Evolutionary conservation across 1,140 invertebrate genomes (phyloP).

Genomic region (Belonocnema kinseyi): DNA sequence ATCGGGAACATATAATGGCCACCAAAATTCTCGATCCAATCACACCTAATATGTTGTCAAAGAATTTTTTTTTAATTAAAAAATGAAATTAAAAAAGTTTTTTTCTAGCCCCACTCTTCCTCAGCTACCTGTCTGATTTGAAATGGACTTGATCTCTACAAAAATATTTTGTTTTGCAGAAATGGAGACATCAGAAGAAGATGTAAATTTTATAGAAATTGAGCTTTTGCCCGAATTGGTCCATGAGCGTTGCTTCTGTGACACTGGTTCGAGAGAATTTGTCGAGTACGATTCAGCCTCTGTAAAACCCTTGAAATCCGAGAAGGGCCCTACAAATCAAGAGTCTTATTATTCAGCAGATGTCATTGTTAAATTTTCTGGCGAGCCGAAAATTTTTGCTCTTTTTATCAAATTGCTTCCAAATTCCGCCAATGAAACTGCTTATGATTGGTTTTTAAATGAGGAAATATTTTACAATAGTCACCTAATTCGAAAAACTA

Average conservation of each 20-base stretch:
- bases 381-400: slow-evolving; percentile 51
- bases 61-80: too few relatives aligned
- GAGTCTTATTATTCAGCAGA: slow-evolving; percentile 40
- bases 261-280: slow-evolving; percentile 67
- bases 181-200: slow-evolving; percentile 39
- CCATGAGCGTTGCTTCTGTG: slow-evolving; percentile 66
- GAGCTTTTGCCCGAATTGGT: slow-evolving; percentile 68
- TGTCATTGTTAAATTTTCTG: slow-evolving; percentile 63
- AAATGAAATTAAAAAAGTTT: too few relatives aligned
- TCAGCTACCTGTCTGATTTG: too few relatives aligned
- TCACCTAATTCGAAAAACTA: slow-evolving; percentile 55
- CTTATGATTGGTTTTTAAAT: slow-evolving; percentile 58
- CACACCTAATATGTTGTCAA: too few relatives aligned
- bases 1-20: too few relatives aligned
- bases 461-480: slow-evolving; percentile 70
- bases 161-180: neutral
- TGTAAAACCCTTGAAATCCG: slow-evolving; percentile 28
- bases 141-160: too few relatives aligned
- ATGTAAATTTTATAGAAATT: slow-evolving; percentile 58
- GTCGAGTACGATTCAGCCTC: slow-evolving; percentile 62
- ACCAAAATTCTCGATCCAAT: too few relatives aligned
- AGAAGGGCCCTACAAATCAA: slow-evolving; percentile 32
- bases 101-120: too few relatives aligned
- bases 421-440: neutral
- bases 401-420: slow-evolving; percentile 64